phyloP scores from a whole-genome alignment of 2,888 invertebrate genomes.

The Caradrina kadenii region DNA sequence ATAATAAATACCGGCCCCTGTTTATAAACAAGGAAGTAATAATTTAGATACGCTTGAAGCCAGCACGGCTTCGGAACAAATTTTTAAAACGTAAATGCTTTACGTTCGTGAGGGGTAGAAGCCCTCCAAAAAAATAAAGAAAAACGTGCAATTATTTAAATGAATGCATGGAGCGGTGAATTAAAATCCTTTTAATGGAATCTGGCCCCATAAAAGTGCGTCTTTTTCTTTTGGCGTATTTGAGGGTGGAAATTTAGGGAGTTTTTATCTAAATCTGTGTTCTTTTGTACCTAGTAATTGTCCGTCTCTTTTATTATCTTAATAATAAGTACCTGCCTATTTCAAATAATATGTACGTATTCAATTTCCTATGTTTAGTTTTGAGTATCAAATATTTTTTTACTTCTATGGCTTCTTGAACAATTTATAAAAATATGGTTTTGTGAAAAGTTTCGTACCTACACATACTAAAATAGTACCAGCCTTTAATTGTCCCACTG shows the following conservation, averaged over 20 bases:
- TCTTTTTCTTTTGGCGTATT: conserved; percentile 42
- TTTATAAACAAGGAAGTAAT: conserved; percentile 51
- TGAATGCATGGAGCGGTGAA: conserved; percentile 59
- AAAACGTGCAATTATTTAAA: conserved; percentile 64
- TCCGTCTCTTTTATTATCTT: not conserved
- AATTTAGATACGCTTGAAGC: conserved; percentile 56
- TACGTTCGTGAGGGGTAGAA: conserved; percentile 37
- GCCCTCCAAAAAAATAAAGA: conserved; percentile 29
- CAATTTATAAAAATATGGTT: too few species aligned
- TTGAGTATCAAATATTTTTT: too few species aligned
- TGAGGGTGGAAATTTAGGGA: conserved; percentile 25
- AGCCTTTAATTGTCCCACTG: too few species aligned
- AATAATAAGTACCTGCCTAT: not conserved
- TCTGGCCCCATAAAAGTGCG: conserved; percentile 48
- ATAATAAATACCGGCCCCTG: conserved; percentile 31
- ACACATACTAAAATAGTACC: too few species aligned
- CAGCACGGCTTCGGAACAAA: conserved; percentile 52
- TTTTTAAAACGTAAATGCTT: conserved; percentile 59
- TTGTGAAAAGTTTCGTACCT: too few species aligned
- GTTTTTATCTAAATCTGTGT: conserved; percentile 33
- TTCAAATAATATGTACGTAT: too few species aligned
- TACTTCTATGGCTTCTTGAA: too few species aligned
- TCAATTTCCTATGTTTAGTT: too few species aligned
- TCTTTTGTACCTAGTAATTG: not conserved
- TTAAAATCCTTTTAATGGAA: conserved; percentile 64